Base-by-base conservation (phyloP, 2,113 vertebrate species). In the Trematomus loennbergii region DNA sequence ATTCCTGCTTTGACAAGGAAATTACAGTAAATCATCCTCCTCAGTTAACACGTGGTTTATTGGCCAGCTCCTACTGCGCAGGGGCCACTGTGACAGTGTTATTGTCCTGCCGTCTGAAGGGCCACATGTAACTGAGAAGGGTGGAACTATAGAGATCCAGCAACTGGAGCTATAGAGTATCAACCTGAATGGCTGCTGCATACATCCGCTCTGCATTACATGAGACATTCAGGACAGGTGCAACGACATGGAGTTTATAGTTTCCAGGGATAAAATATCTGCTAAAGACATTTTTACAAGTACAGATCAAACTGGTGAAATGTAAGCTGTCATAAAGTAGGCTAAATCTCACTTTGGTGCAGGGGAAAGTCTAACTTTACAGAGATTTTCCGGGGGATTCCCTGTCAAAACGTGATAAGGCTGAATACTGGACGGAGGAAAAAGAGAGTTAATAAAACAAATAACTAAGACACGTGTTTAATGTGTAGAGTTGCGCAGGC, bases 71-170 rank as follows among this genome's bases (percentile, higher is more conserved):
- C 57, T 25, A 25, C 25, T 83, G 46, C 57, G 71, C 52, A 46
- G 49, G 63, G 63, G 59, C 73, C 73, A 74, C 60, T 71, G 73
- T 54, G 33, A 71, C 85, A 83, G 16, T 61, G 78, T 81, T 86
- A 75, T 89, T 90, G 81, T 85, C 52, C 79, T 62, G 36, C 66
- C 70, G 75, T 86, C 81, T 84, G 76, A 16, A 49, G 80, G 60
- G 61, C 69, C 84, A 86, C 76, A 72, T 89, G 89, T 89, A 91
- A 92, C 79, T 81, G 88, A 92, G 91, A 85, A 73, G 84, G 89
- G 86, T 84, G 89, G 84, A 90, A 82, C 79, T 79, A 48, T 76
- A 85, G 63, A 81, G 66, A 81, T 74, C 49, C 80, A 83, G 87
- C 81, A 81, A 85, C 76, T 59, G 82, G 54, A 86, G 89, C 85